Evolutionary conservation across 2,797 vertebrate genomes (phyloP).

Genomic region (Novumbra hubbsi): DNA sequence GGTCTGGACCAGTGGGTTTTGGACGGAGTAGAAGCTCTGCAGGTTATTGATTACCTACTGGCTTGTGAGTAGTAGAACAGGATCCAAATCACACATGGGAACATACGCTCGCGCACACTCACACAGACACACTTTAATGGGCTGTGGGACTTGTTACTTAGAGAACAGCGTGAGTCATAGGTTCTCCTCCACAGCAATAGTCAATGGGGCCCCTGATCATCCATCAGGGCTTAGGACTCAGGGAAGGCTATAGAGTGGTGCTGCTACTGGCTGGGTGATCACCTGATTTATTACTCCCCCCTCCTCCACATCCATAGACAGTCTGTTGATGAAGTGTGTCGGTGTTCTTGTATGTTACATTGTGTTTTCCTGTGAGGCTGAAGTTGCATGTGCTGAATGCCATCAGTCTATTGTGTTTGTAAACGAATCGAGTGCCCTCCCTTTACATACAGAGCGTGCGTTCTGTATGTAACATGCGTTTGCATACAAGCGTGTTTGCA

Average conservation of each 20-base stretch:
- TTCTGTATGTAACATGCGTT: background rate
- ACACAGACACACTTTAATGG: background rate
- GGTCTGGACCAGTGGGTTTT: background rate
- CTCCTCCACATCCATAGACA: background rate
- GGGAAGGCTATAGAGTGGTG: background rate
- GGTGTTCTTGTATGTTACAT: background rate
- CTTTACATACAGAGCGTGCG: background rate
- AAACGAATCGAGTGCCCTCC: background rate
- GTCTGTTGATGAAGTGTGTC: conserved; percentile 8
- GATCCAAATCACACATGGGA: background rate
- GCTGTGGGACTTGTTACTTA: background rate
- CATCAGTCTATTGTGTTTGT: background rate
- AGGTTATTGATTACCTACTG: background rate
- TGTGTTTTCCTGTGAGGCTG: conserved; percentile 2
- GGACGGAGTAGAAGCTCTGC: background rate
- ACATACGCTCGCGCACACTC: background rate
- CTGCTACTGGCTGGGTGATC: background rate
- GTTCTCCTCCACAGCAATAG: background rate
- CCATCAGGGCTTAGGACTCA: background rate
- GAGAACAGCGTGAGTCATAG: background rate
- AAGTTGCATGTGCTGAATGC: conserved; percentile 5
- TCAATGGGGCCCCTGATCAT: background rate
- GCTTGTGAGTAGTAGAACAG: background rate
- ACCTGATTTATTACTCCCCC: background rate
- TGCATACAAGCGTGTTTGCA: conserved; percentile 2